Conservation (phyloP, 1,140 invertebrate genomes). For the Zaprionus ghesquierei region DNA sequence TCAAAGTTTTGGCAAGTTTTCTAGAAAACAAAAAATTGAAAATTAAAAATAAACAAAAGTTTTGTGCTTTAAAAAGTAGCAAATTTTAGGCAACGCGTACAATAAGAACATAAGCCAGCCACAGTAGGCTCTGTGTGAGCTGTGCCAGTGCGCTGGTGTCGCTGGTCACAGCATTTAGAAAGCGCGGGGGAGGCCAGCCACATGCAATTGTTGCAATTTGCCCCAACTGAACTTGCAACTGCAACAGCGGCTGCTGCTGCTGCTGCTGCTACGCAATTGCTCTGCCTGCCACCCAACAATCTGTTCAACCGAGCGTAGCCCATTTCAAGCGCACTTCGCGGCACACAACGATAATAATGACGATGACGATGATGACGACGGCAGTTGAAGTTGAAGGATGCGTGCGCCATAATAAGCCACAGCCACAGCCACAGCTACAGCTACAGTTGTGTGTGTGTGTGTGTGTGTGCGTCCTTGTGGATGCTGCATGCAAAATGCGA, state of each 20-base stretch:
- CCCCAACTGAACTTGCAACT: slow-evolving; percentile 12
- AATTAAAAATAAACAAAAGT: too few species aligned
- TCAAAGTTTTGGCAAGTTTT: too few species aligned
- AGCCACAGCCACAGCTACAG: slow-evolving; percentile 2
- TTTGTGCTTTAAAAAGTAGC: too few species aligned
- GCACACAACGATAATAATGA: slow-evolving; percentile 16
- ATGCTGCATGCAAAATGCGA: slow-evolving; percentile 63
- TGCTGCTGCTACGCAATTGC: not conserved
- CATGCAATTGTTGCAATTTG: slow-evolving; percentile 1
- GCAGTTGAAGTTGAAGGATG: slow-evolving; percentile 75
- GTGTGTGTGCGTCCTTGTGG: slow-evolving; percentile 63
- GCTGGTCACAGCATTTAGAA: not conserved
- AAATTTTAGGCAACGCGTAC: too few species aligned
- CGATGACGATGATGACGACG: slow-evolving; percentile 11
- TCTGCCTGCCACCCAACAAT: too few species aligned
- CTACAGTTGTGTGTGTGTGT: not conserved
- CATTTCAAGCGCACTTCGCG: slow-evolving; percentile 60
- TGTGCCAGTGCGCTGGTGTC: too few species aligned
- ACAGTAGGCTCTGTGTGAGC: too few species aligned
- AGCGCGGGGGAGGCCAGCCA: too few species aligned
- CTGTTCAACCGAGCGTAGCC: slow-evolving; percentile 17
- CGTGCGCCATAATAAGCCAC: slow-evolving; percentile 73
- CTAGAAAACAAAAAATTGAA: too few species aligned
- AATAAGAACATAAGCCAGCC: too few species aligned
- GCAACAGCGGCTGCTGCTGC: slow-evolving; percentile 3